Percentiles rank a stretch among this genome's conserved stretches.
Evolutionary conservation across 2,888 invertebrate genomes (phyloP).

Genomic region (Cantharis rufa): DNA sequence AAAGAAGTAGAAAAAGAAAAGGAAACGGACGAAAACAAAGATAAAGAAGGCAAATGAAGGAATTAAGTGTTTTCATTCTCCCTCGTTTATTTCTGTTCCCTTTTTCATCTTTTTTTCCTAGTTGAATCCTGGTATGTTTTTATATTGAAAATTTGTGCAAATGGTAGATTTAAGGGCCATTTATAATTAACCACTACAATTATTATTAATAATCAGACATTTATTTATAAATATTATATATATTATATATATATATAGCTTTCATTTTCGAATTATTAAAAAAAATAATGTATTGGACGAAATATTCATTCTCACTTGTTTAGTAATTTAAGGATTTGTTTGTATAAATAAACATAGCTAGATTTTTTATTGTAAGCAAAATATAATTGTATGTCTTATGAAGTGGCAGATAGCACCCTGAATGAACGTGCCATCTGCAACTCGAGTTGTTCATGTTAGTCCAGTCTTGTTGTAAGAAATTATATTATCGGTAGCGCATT

Average conservation of each 20-base stretch:
- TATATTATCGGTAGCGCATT: constrained; percentile 51
- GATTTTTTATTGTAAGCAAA: constrained; percentile 55
- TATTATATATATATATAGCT: constrained; percentile 42
- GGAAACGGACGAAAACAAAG: constrained; percentile 71
- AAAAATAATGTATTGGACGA: constrained; percentile 46
- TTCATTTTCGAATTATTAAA: constrained; percentile 39
- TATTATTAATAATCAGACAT: constrained; percentile 34
- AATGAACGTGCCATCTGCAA: constrained; percentile 27
- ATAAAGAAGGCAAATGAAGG: constrained; percentile 63
- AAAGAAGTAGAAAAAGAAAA: constrained; percentile 69
- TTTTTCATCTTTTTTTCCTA: constrained; percentile 29
- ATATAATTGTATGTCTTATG: constrained; percentile 47
- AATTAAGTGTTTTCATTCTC: constrained; percentile 35
- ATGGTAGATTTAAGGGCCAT: constrained; percentile 52
- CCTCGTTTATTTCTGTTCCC: constrained; percentile 38
- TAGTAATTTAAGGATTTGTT: constrained; percentile 56
- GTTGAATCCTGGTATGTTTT: constrained; percentile 35
- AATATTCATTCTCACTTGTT: constrained; percentile 44
- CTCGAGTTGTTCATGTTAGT: constrained; percentile 51
- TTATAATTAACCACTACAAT: constrained; percentile 40
- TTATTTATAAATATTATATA: background rate
- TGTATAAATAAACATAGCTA: constrained; percentile 57
- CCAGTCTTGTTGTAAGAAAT: constrained; percentile 51
- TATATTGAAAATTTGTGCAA: constrained; percentile 53
- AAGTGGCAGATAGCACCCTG: constrained; percentile 33